Evolutionary conservation across 1,140 invertebrate genomes (phyloP), one percentile per base, ranked within the genome.

Genomic region (Drosophila subpulchrella): DNA sequence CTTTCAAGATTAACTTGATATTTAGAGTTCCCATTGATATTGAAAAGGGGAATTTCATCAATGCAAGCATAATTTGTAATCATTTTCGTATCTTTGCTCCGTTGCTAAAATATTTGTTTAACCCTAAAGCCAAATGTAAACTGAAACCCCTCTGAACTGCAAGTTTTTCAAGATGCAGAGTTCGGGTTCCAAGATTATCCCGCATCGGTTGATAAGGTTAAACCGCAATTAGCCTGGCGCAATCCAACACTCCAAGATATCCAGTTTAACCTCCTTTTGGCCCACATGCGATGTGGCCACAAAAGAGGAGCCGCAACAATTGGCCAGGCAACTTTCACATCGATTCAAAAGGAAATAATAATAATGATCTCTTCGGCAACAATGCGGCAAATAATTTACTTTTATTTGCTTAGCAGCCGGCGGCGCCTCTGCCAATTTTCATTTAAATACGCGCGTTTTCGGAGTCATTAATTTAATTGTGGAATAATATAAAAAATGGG

Each of bases 391-490:
- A 46, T 66, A 47, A 75, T 67, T 56, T 36, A 58, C 24, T 48
- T 51, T 57, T 65, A 56, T 56, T 54, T 75, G 36, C 34, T 48
- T 38, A 34, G 48, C 5, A 13, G 13, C n/a, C 47, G 50, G 63
- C 42, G 42, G 56, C 39, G 42, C 42, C 56, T 53, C 44, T 39
- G 44, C 41, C 62, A 74, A 61, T 82, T 81, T 82, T 67, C 78
- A 47, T 58, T 55, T 57, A 75, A 79, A 75, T 48, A 55, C 50
- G 24, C 46, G 32, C 30, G 13, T 58, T 59, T 79, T 75, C 66
- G 32, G 41, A 67, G 50, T 42, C 51, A 85, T 84, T 85, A 68
- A 63, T 60, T 76, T 81, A 85, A 85, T 84, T 80, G 61, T 59
- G 59, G 46, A 56, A 75, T 60, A 65, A 60, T 55, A 53, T 39